These are phyloP conservation scores for Periophthalmus modestus DNA, from an alignment of 2,113 vertebrate genomes.

Conservation along the genomic window DNA sequence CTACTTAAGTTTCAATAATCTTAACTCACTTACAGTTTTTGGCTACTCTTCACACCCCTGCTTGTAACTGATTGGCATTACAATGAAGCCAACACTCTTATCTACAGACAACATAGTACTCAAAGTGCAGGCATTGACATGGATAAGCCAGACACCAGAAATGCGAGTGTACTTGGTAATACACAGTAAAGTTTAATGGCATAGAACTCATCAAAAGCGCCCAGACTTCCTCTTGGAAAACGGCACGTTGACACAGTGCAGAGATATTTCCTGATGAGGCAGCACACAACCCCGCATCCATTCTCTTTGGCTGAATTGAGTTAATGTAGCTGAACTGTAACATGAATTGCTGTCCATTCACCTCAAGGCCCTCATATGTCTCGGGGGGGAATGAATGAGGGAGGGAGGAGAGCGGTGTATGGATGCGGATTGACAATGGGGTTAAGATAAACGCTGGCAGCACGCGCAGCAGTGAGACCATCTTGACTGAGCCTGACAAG, in stretches of 20 bases:
- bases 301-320: slow-evolving; percentile 44
- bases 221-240: slow-evolving; percentile 37
- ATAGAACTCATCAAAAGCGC: slow-evolving; percentile 16
- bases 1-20: neutral
- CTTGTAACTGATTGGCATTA: slow-evolving; percentile 15
- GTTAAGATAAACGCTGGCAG: slow-evolving; percentile 33
- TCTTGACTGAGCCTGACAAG: slow-evolving; percentile 22
- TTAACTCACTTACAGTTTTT: neutral
- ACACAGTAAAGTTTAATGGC: slow-evolving; percentile 2
- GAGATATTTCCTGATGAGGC: slow-evolving; percentile 23
- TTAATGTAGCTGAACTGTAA: slow-evolving; percentile 55
- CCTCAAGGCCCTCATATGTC: slow-evolving; percentile 36
- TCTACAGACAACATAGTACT: neutral
- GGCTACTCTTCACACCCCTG: neutral
- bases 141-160: neutral
- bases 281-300: neutral
- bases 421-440: slow-evolving; percentile 30
- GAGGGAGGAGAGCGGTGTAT: slow-evolving; percentile 45
- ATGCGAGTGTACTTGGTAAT: slow-evolving; percentile 30
- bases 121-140: slow-evolving; percentile 20
- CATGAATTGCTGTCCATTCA: slow-evolving; percentile 48
- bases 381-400: slow-evolving; percentile 37
- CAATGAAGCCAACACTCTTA: slow-evolving; percentile 23
- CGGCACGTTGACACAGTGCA: slow-evolving; percentile 14
- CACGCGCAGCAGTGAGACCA: slow-evolving; percentile 17